Evolutionary conservation across 1,140 invertebrate species (phyloP), one percentile per base, ranked within the genome.

Genomic region (Bombus polaris): DNA sequence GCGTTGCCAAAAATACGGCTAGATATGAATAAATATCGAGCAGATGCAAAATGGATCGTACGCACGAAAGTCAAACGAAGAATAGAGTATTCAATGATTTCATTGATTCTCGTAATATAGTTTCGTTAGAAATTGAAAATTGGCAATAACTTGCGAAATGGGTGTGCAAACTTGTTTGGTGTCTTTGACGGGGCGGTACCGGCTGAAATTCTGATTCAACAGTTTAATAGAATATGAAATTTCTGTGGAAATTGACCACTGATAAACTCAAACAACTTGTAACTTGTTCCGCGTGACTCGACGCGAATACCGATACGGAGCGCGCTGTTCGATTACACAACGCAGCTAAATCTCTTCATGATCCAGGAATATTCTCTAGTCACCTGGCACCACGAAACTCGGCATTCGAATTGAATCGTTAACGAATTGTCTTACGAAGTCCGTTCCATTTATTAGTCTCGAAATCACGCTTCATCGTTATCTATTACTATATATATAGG

Each of bases 211-310:
- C 8, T 8, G 25, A 12, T 57, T 39, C 13, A 5, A 53, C 62
- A 53, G 28, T 57, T 47, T 79, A 44, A 62, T 57, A 13, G 83
- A 85, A 80, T 80, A 85, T 68, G 76, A 44, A 85, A 80, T 85
- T 80, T 35, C 68, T 39, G 12, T 47, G 28, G 74, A n/a, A 57
- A 25, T 13, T 44, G 82, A 39, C 47, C 53, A 25, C 53, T 72
- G 76, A 47, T 78, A 70, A 78, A 66, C 82, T 53, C 65, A 35
- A 80, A 85, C 68, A 80, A 80, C 57, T 80, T 80, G 42, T 39
- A 85, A 80, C 42, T 47, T 18, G 32, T 62, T n/a, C 13, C 25
- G 82, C 83, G 83, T 80, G 83, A 80, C 83, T 72, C 39, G 57
- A 32, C 15, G 68, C 1, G 72, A 73, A 80, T 80, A 53, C 25